These are phyloP conservation scores for Sesamia inferens DNA, from an alignment of 2,888 invertebrate species.

Conservation along the genomic window DNA sequence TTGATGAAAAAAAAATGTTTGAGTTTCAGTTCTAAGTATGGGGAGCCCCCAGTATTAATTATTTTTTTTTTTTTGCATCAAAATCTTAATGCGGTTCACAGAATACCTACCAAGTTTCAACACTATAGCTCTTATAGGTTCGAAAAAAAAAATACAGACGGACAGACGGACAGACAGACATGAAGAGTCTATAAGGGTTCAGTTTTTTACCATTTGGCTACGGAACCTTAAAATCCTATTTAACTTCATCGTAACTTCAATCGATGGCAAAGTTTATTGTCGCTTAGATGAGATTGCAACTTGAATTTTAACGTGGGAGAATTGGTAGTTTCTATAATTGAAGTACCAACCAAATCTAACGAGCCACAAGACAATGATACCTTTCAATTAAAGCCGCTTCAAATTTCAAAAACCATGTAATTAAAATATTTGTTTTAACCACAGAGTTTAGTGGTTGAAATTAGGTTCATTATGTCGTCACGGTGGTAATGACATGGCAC, in stretches of 20 bases:
- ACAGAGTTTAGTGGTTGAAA: constrained; percentile 45
- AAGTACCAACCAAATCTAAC: not conserved
- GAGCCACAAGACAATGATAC: not conserved
- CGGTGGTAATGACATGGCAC: constrained; percentile 61
- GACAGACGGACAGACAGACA: no score
- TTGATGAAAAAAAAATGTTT: no score
- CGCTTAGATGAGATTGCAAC: not conserved
- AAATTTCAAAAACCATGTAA: constrained; percentile 25
- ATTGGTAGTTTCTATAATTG: not conserved
- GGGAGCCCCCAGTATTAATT: no score
- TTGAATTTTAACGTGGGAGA: not conserved
- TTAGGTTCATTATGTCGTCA: constrained; percentile 49
- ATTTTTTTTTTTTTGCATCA: no score
- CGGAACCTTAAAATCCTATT: no score
- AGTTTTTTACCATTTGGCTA: no score
- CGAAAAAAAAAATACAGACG: no score
- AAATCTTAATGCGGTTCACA: no score
- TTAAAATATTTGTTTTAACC: constrained; percentile 45
- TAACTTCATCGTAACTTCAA: not conserved
- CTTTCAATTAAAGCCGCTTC: constrained; percentile 10
- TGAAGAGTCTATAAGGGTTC: no score
- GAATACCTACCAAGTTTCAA: no score
- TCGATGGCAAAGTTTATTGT: not conserved
- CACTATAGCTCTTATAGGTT: no score
- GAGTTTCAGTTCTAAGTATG: no score